Evolutionary conservation across 1,140 invertebrate genomes (phyloP).

Genomic region (Drosophila novamexicana): DNA sequence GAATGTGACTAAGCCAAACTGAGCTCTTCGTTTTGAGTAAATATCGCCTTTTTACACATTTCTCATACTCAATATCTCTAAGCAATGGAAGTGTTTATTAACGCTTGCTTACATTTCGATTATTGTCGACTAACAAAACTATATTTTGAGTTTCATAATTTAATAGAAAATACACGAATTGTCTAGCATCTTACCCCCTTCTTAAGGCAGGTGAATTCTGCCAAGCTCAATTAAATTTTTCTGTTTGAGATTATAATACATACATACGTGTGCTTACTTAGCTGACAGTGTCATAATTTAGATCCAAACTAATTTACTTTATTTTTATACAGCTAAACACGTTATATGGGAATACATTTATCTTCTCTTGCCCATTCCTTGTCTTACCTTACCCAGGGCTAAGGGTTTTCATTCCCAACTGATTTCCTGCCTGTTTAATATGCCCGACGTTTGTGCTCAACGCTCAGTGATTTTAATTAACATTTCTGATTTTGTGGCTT

Average conservation of each 20-base stretch:
- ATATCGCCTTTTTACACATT: no score
- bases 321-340: slow-evolving; percentile 2
- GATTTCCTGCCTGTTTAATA: slow-evolving; percentile 54
- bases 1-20: not conserved
- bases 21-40: not conserved
- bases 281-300: slow-evolving; percentile 51
- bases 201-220: no score
- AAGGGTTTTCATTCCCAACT: slow-evolving; percentile 52
- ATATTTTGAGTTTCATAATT: no score
- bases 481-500: slow-evolving; percentile 79
- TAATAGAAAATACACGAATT: no score
- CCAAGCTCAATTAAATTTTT: not conserved
- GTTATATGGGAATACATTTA: slow-evolving; percentile 40
- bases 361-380: slow-evolving; percentile 23
- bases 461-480: slow-evolving; percentile 79
- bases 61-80: no score
- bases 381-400: slow-evolving; percentile 37
- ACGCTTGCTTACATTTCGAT: no score
- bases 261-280: slow-evolving; percentile 1
- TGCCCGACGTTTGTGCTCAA: slow-evolving; percentile 54
- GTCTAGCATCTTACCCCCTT: no score
- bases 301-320: slow-evolving; percentile 46
- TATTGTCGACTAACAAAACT: no score
- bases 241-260: not conserved
- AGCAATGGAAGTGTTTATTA: no score